Evolutionary conservation across 2,888 invertebrate species (phyloP), one percentile per base, ranked within the genome.

Genomic region (Miltochrista miniata): DNA sequence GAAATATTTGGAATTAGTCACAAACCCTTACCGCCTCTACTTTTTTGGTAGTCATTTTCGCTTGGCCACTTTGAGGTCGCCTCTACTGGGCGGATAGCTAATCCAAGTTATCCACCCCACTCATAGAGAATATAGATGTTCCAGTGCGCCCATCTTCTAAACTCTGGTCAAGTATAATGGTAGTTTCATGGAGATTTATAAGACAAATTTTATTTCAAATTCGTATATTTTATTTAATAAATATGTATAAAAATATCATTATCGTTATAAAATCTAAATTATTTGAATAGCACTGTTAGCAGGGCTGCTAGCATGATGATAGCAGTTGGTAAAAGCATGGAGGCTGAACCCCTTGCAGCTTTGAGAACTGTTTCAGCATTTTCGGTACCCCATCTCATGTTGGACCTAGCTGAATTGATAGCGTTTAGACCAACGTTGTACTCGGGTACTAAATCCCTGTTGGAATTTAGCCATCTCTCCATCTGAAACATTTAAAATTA

Each of bases 301-400:
- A 79, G 59, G 10, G 83, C 61, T 4, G 73, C 56, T 1, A 85
- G 12, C 3, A 90, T 14, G 1, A 89, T 24, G 37, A 81, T 57
- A 0, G 63, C 52, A 0, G 84, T 76, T 0, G 89, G 88, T 0
- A 83, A 9, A 0, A 70, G 37, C 0, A 64, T 36, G 0, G 59
- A 39, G 0, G 84, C 87, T 0, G 88, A 79, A 0, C 78, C 85
- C 42, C 81, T 71, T 0, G 76, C 79, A 0, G 85, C 90, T 7
- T 54, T 41, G 7, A 90, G 35, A 9, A 91, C 76, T 0, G 53
- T 56, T 0, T 74, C 61, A 0, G 83, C 87, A 8, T 66, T 70
- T 0, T 76, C 71, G 0, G 77, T 74, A 0, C 91, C 91, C 90
- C 90, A 90, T 9, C 73, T 61, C 72, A 85, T 86, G 55, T 54